Percentiles rank a stretch among this genome's conserved stretches.
Conservation (phyloP, 1,140 invertebrate species). For the Drosophila tani region DNA sequence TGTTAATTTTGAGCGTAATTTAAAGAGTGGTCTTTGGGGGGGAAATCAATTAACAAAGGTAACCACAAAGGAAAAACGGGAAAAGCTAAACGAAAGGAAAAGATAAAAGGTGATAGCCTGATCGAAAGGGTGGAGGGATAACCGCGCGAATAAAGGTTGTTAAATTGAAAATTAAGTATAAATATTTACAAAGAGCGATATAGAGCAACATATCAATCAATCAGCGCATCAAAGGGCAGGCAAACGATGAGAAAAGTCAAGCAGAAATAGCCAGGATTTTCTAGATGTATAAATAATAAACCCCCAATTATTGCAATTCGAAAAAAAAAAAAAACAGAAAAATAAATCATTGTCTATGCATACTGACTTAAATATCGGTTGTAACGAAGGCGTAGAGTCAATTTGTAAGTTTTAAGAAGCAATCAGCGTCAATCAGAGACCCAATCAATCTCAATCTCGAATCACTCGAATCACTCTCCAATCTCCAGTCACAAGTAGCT, state of each 20-base stretch:
- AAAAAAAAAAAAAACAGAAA: background rate
- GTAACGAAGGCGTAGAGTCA: conserved; percentile 52
- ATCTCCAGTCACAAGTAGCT: conserved; percentile 8
- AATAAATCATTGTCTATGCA: conserved; percentile 23
- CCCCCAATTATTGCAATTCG: conserved; percentile 15
- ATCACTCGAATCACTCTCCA: conserved; percentile 15
- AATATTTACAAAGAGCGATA: conserved; percentile 73
- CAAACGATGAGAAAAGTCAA: conserved; percentile 46
- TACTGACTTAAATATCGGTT: conserved; percentile 45
- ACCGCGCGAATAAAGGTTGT: conserved; percentile 65
- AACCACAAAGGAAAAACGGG: conserved; percentile 21
- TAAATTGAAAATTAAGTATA: conserved; percentile 74
- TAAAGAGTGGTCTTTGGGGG: conserved; percentile 13
- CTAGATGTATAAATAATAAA: conserved; percentile 19
- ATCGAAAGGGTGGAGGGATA: conserved; percentile 27
- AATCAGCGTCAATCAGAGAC: conserved; percentile 65
- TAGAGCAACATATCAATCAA: conserved; percentile 72
- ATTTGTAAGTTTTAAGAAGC: conserved; percentile 57
- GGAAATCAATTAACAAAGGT: conserved; percentile 52
- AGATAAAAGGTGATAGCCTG: conserved; percentile 61
- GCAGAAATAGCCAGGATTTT: conserved; percentile 16
- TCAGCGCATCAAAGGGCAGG: conserved; percentile 39
- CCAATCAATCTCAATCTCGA: conserved; percentile 36
- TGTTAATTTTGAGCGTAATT: conserved; percentile 74
- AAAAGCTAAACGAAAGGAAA: conserved; percentile 16